Evolutionary conservation across 2,113 vertebrate species (phyloP).

Genomic region (Illadopsis cleaveri): DNA sequence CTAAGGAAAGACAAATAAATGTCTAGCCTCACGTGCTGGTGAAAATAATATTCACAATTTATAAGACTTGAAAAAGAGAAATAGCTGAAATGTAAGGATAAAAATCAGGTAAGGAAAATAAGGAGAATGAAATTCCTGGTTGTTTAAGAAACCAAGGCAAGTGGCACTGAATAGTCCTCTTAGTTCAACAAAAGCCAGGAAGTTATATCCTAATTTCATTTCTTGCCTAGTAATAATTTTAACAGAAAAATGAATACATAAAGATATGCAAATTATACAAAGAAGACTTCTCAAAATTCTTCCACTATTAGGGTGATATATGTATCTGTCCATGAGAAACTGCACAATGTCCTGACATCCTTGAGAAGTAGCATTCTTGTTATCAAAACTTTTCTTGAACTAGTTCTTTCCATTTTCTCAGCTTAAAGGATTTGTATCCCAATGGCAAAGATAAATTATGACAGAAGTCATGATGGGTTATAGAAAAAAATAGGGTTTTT

Average conservation of each 20-base stretch:
- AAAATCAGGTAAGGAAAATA: not conserved
- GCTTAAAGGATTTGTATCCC: not conserved
- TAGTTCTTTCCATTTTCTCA: not conserved
- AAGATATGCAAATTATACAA: not conserved
- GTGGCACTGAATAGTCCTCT: not conserved
- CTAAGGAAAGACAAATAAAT: not conserved
- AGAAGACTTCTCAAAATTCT: not conserved
- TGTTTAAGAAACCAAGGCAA: not conserved
- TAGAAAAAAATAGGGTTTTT: not conserved
- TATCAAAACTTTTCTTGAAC: not conserved
- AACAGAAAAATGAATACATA: not conserved
- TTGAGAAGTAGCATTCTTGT: not conserved
- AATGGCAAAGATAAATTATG: not conserved
- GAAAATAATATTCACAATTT: not conserved
- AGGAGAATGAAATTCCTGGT: not conserved
- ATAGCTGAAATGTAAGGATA: not conserved
- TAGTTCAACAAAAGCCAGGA: not conserved
- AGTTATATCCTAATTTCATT: not conserved
- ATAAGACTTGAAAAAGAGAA: not conserved
- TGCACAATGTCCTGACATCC: not conserved
- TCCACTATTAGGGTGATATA: not conserved
- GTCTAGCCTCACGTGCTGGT: not conserved
- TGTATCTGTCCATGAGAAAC: not conserved
- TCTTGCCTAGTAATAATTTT: not conserved
- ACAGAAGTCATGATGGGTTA: not conserved